A percentile compares a stretch with the other conserved stretches of the same genome.
Conservation (phyloP, 1,140 invertebrate species). For the Phenacoccus solenopsis region DNA sequence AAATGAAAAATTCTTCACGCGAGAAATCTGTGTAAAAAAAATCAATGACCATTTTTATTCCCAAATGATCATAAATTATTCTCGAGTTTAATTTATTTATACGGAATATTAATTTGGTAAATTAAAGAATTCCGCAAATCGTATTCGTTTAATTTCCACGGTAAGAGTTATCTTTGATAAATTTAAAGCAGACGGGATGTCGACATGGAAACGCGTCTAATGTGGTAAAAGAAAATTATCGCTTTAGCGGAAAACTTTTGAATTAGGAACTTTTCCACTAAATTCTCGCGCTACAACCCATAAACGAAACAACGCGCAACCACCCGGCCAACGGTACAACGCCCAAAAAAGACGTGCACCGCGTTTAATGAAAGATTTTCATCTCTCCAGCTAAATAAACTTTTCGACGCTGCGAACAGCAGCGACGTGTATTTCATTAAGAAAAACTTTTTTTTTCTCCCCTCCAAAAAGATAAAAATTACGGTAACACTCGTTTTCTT, state of each 20-base stretch:
- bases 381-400: background rate
- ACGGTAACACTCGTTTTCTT: no score
- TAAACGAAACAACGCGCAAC: background rate
- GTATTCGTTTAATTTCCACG: no score
- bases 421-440: conserved; percentile 1
- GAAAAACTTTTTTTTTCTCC: background rate
- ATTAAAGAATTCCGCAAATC: no score
- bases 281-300: background rate
- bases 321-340: background rate
- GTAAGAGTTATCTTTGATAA: background rate
- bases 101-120: no score
- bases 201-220: background rate
- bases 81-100: no score
- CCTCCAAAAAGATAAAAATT: background rate
- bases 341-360: background rate
- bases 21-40: no score
- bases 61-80: no score
- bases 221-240: conserved; percentile 3
- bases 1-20: no score
- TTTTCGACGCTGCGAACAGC: background rate
- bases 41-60: no score
- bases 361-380: conserved; percentile 2
- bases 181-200: background rate
- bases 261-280: background rate
- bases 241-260: background rate